Base-by-base conservation (phyloP, 2,113 vertebrate genomes). In the Uria aalge region DNA sequence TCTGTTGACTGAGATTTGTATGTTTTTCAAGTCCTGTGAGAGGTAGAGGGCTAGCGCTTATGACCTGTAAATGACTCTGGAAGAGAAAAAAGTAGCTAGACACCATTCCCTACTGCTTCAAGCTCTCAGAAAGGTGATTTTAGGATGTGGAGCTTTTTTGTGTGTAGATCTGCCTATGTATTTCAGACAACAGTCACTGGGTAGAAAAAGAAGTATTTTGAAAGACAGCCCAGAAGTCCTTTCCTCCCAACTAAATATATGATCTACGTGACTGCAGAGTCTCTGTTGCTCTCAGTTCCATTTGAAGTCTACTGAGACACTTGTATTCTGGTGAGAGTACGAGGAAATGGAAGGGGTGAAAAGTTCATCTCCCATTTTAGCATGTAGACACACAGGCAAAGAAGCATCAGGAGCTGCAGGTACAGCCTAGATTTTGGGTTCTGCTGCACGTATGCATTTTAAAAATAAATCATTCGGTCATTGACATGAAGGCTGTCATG, bases 251-350 rank as follows among this genome's bases (percentile, higher is more conserved):
- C 64, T 74, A 86, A 94, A 69, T 69, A 77, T 14, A 40, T n/a
- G n/a, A 76, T 56, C 59, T 86, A 24, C 83, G 89, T 1, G 1
- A 32, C 83, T 78, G 50, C 68, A 71, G 57, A 87, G 47, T 66
- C 77, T 92, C 69, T 82, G 52, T 43, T 95, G 69, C 88, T 92
- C 53, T 60, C 63, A 22, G 36, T 79, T 95, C 90, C 90, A 96
- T 96, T 97, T 94, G 87, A 92, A 91, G 73, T 96, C 92, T 92
- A 60, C 91, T 17, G 95, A 92, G 94, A 95, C 87, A 2, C 38
- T 94, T 85, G 77, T 94, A 75, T 87, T 91, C 94, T 30, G 3
- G 66, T 76, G 40, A 60, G 73, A 79, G 80, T 40, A 41, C 2
- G 20, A 66, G 24, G 12, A 87, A 82, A 76, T 34, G 73, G 55